Base-by-base conservation (phyloP, 2,113 vertebrate genomes). In the Plotosus lineatus region DNA sequence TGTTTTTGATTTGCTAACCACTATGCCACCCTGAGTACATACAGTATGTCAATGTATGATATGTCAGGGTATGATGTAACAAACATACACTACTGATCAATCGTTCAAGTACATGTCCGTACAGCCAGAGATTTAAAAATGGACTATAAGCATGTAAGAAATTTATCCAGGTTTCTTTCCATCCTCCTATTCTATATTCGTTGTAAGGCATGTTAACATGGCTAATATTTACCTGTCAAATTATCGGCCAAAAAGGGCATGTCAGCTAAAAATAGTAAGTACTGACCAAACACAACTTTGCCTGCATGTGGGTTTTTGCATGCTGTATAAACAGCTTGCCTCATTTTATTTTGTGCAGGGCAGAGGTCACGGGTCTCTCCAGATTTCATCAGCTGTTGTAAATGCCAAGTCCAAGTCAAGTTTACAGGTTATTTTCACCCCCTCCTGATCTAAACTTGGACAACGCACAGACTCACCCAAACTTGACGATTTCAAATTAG, bases 181-280 rank as follows among this genome's bases (percentile, higher is more conserved):
- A 71, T 36, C 28, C 12, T n/a, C 7, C 15, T 2, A 23, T 31
- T 42, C 21, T 38, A 56, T 77, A 21, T 10, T 19, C 81, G 44
- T 46, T 46, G 14, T 50, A 5, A 23, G 15, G 51, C 31, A 51
- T 76, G 23, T 53, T 60, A n/a, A 31, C 21, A 19, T 56, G 44
- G 60, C 85, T 88, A 90, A 90, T 90, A 89, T 89, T 90, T 86
- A 81, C 28, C 58, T 77, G 84, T 81, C 76, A 75, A 72, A 33
- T 80, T 85, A 65, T 81, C 3, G 79, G 28, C 74, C 38, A 75
- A 33, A 77, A 69, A 85, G 78, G 88, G 87, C 82, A 60, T 28
- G 10, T 53, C 31, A 80, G 87, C 88, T 93, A 92, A 92, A 93
- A 93, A 92, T 92, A 93, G 89, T 55, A 80, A 17, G n/a, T 51